Evolutionary conservation across 2,888 invertebrate genomes (phyloP).

Genomic region (Dolichopus griseipennis): DNA sequence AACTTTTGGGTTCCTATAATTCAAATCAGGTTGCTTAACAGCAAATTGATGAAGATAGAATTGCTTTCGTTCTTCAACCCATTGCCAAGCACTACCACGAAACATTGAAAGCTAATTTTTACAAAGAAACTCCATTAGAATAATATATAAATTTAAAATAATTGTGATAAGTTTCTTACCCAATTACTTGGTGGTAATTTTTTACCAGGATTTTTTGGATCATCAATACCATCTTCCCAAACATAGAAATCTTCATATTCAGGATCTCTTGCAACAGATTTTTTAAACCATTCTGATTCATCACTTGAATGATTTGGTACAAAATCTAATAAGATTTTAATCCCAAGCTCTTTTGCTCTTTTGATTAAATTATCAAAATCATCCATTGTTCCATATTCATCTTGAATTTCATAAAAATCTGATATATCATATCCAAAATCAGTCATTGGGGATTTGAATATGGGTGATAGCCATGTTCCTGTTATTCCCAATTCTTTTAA

Average conservation of each 20-base stretch:
- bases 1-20: slow-evolving; percentile 60
- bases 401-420: slow-evolving; percentile 54
- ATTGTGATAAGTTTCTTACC: slow-evolving; percentile 26
- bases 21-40: slow-evolving; percentile 67
- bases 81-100: slow-evolving; percentile 61
- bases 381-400: slow-evolving; percentile 49
- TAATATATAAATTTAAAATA: too few species aligned
- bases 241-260: slow-evolving; percentile 66
- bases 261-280: slow-evolving; percentile 53
- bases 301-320: slow-evolving; percentile 72
- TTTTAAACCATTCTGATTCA: slow-evolving; percentile 74
- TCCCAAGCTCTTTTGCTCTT: slow-evolving; percentile 46
- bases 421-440: slow-evolving; percentile 72
- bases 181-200: slow-evolving; percentile 34
- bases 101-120: slow-evolving; percentile 42
- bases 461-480: slow-evolving; percentile 64
- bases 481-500: slow-evolving; percentile 57
- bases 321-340: slow-evolving; percentile 51
- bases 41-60: slow-evolving; percentile 60
- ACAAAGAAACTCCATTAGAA: too few species aligned
- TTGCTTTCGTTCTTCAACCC: slow-evolving; percentile 52
- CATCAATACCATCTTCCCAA: slow-evolving; percentile 56
- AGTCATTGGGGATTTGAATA: slow-evolving; percentile 62
- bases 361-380: slow-evolving; percentile 58
- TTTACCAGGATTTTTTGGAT: slow-evolving; percentile 24